Evolutionary conservation across 2,888 invertebrate genomes (phyloP), one percentile per base, ranked within the genome.

Genomic region (Diplolepis rosae): DNA sequence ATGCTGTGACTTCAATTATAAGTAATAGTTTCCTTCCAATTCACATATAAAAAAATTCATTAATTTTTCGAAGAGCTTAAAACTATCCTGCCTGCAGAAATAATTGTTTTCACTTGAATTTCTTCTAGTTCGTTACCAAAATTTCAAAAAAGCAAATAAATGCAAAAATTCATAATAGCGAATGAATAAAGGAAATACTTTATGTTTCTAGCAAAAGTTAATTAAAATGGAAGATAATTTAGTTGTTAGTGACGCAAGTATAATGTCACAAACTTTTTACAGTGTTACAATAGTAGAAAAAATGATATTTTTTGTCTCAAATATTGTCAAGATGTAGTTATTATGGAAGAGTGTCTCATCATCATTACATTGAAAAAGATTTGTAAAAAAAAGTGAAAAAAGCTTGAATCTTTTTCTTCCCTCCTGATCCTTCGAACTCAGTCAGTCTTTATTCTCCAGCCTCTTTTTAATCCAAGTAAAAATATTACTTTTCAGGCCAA

Each of bases 31-130:
- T 4, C 9, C 13, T 35, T 35, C 13, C 3, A 3, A 13, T 13
- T 13, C 35, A 13, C 13, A 13, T 13, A 35, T 35, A 39, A 39
- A n/a, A n/a, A 4, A 42, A n/a, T 42, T 42, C 9, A n/a, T n/a
- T 4, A 84, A 82, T 81, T 80, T 81, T 79, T 72, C 79, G 73
- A 80, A 75, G 81, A 82, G 79, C 79, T 81, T 83, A 84, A 80
- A 71, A 68, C 79, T 81, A 83, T 84, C 82, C 86, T 85, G 83
- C 83, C 84, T 75, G 83, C 83, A 81, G 82, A 86, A 84, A 75
- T 81, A 65, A 80, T 1, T 15, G 15, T 22, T 22, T 7, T 22
- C 22, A 48, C 22, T 15, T 18, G 11, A 48, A 22, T 48, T 48
- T 48, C 22, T 22, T 75, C 75, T 74, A 71, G 70, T 79, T 77